Percentiles rank a stretch among this genome's conserved stretches.
Conservation (phyloP, 2,888 invertebrate species). For the Calameuta filiformis region DNA sequence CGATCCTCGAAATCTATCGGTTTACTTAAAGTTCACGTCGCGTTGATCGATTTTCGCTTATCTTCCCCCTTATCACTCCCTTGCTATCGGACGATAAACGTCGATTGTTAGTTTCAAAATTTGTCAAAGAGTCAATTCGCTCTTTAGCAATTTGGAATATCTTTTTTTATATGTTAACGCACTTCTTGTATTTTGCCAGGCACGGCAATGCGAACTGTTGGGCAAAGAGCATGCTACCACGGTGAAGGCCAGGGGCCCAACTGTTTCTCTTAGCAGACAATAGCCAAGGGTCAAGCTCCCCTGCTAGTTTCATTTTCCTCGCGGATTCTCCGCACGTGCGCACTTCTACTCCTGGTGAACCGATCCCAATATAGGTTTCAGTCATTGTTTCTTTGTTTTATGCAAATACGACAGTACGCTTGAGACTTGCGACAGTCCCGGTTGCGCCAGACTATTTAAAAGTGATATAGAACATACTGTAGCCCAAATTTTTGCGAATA, state of each 20-base stretch:
- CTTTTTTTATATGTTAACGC: conserved; percentile 28
- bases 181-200: conserved; percentile 61
- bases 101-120: not conserved
- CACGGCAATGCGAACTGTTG: conserved; percentile 61
- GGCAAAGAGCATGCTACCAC: conserved; percentile 58
- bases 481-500: not conserved
- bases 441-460: not conserved
- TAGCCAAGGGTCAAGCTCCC: conserved; percentile 64
- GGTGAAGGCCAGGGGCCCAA: conserved; percentile 33
- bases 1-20: not conserved
- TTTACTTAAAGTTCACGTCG: not conserved
- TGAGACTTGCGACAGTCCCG: not conserved
- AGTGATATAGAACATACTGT: not conserved
- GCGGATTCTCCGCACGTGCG: conserved; percentile 44
- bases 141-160: not conserved
- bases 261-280: conserved; percentile 51
- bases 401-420: not conserved
- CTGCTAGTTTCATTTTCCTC: conserved; percentile 38
- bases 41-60: not conserved
- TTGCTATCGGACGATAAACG: not conserved
- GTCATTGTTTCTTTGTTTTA: not conserved
- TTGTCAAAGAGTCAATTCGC: not conserved
- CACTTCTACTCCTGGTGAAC: conserved; percentile 12
- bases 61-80: not conserved
- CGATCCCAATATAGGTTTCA: not conserved